Percentiles rank a stretch among this genome's conserved stretches.
phyloP scores from a whole-genome alignment of 2,888 invertebrate species.

The Notodonta ziczac region DNA sequence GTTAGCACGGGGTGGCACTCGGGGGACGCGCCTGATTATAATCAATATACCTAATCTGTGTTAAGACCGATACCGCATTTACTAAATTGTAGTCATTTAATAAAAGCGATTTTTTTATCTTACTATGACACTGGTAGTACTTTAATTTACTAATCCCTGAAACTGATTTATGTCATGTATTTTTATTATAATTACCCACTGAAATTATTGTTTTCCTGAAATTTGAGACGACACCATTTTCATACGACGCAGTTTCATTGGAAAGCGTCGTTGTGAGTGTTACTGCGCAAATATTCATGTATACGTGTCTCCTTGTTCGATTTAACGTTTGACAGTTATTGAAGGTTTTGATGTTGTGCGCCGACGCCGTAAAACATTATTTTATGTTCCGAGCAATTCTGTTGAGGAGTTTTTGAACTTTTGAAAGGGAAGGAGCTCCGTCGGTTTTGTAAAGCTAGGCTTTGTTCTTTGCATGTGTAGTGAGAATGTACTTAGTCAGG shows the following conservation, averaged over 20 bases:
- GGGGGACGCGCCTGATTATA: slow-evolving; percentile 52
- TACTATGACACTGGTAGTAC: too few relatives aligned
- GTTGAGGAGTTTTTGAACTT: slow-evolving; percentile 65
- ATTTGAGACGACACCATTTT: slow-evolving; percentile 4
- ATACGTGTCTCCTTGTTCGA: slow-evolving; percentile 49
- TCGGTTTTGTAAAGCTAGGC: slow-evolving; percentile 60
- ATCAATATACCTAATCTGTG: background rate
- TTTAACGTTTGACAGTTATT: slow-evolving; percentile 71
- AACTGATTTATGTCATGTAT: too few relatives aligned
- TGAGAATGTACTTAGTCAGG: slow-evolving; percentile 52
- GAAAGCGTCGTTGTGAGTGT: slow-evolving; percentile 43
- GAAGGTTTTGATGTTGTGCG: slow-evolving; percentile 75
- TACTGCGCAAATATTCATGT: slow-evolving; percentile 55
- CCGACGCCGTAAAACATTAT: slow-evolving; percentile 74
- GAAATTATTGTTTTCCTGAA: slow-evolving; percentile 9
- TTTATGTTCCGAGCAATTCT: slow-evolving; percentile 77
- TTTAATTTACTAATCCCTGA: too few relatives aligned
- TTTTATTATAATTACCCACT: background rate
- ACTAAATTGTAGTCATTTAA: too few relatives aligned
- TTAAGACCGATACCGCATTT: too few relatives aligned
- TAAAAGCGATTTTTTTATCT: too few relatives aligned
- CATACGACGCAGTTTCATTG: slow-evolving; percentile 17
- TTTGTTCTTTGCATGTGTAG: slow-evolving; percentile 66
- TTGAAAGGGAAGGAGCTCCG: slow-evolving; percentile 68
- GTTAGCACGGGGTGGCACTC: slow-evolving; percentile 48